Evolutionary conservation across 2,888 invertebrate genomes (phyloP), one percentile per base, ranked within the genome.

Genomic region (Agriotes lineatus): DNA sequence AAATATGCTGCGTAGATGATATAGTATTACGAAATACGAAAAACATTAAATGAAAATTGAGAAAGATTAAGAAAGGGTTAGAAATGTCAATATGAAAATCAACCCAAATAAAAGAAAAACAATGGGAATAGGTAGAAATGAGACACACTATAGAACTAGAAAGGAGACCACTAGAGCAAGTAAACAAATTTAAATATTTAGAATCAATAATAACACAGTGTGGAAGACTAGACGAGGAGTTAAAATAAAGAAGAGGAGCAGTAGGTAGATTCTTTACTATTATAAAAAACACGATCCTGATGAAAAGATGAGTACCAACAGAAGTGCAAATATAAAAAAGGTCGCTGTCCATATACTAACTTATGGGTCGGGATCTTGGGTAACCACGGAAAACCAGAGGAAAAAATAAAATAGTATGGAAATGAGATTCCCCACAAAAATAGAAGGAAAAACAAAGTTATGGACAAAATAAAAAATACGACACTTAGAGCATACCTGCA

Each of bases 151-250:
- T 35, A 35, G n/a, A 10, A 35, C n/a, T 35, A 10, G 35, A 35
- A 35, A n/a, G n/a, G n/a, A n/a, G 3, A 37, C 5, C 2, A 10
- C 2, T 37, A n/a, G 37, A 37, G n/a, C n/a, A 37, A 37, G 37
- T 37, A 37, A 37, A 37, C 2, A 37, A n/a, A 37, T 37, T 37
- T 37, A 42, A 42, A 42, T 42, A 42, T 42, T 16, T 42, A 42
- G 42, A n/a, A 14, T 42, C 14, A 3, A 16, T 42, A 42, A 42
- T 42, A 2, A 42, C 42, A 12, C 14, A 42, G 16, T 14, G 9
- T 42, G 16, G 42, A 35, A 35, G n/a, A 35, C 2, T 10, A 35
- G 35, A 35, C n/a, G 35, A 35, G 35, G n/a, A 35, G n/a, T 6
- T 35, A 6, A 35, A 35, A 35, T 6, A 35, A n/a, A 35, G 7